Evolutionary conservation across 2,797 vertebrate genomes (phyloP), one percentile per base, ranked within the genome.

Genomic region (Muscicapa comitata): DNA sequence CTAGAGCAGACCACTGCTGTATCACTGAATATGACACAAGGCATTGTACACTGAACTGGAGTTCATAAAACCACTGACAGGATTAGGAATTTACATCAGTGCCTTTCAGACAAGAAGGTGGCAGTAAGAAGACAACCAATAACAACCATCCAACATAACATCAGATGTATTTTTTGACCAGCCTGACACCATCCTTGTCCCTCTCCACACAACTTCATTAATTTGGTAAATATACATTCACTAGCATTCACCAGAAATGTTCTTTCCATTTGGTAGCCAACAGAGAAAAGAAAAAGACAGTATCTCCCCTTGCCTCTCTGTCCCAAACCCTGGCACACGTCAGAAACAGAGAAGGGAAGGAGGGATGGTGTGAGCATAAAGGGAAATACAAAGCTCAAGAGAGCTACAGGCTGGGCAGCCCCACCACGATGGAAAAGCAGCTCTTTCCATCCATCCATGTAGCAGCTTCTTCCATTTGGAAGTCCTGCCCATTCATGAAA

Each of bases 311-410:
- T n/a, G n/a, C 20, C 17, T 61, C 6, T n/a, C 31, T 31, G 6
- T 17, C 20, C 42, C 50, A 63, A 80, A 37, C 5, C 14, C 29
- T 16, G 28, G 20, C 37, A 79, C 0, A 0, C 50, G 53, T 6
- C 37, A 77, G 43, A 88, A 88, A 59, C 5, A 54, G 9, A 83
- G 48, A 67, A 65, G 6, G 3, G 28, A 65, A 11, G 42, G 14
- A 51, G 17, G 50, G 48, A 37, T 8, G 7, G 5, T 8, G 11
- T 17, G 37, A 83, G 28, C 37, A 50, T 29, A 59, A 74, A 28
- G 43, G 43, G 23, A 57, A 86, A 65, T 18, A 25, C 8, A 72
- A 38, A 18, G 33, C 38, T 57, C 33, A 25, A 43, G 18, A 38
- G 13, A 57, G 15, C 43, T 55, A 70, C 37, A 75, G 43, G 9